Percentiles rank a stretch among this genome's conserved stretches.
Conservation (phyloP, 2,113 vertebrate species). For the Mustela nigripes region DNA sequence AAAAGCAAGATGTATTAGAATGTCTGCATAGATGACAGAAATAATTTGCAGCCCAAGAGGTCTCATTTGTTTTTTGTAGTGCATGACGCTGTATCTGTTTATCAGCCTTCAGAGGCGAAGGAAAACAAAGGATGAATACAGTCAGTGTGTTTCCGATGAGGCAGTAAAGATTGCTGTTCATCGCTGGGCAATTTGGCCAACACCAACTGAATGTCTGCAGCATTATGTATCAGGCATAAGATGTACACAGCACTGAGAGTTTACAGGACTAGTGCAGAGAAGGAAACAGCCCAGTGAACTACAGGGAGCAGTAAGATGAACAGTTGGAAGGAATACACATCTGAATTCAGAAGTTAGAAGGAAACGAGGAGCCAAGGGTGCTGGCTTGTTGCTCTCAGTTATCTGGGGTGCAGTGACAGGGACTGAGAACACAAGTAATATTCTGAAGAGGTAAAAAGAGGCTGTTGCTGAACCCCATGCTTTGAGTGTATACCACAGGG, state of each 20-base stretch:
- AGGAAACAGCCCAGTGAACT: conserved; percentile 61
- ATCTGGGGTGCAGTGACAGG: conserved; percentile 28
- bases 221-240: conserved; percentile 50
- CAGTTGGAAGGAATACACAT: conserved; percentile 63
- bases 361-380: neutral
- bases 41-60: conserved; percentile 2
- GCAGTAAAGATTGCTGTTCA: conserved; percentile 60
- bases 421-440: conserved; percentile 11
- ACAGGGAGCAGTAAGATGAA: conserved; percentile 22
- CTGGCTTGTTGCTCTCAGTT: conserved; percentile 20
- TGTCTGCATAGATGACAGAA: neutral
- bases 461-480: neutral
- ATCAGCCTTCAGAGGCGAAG: neutral
- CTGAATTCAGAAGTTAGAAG: conserved; percentile 45
- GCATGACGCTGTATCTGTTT: conserved; percentile 71
- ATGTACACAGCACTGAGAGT: conserved; percentile 44
- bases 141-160: conserved; percentile 50
- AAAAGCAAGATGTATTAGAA: conserved; percentile 15
- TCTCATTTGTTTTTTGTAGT: conserved; percentile 57
- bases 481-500: neutral
- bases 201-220: conserved; percentile 61
- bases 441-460: neutral
- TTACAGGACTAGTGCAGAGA: conserved; percentile 66
- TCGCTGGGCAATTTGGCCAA: conserved; percentile 57
- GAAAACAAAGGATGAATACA: conserved; percentile 47